Base-by-base conservation (phyloP, 2,113 vertebrate species). In the Cheirogaleus medius region DNA sequence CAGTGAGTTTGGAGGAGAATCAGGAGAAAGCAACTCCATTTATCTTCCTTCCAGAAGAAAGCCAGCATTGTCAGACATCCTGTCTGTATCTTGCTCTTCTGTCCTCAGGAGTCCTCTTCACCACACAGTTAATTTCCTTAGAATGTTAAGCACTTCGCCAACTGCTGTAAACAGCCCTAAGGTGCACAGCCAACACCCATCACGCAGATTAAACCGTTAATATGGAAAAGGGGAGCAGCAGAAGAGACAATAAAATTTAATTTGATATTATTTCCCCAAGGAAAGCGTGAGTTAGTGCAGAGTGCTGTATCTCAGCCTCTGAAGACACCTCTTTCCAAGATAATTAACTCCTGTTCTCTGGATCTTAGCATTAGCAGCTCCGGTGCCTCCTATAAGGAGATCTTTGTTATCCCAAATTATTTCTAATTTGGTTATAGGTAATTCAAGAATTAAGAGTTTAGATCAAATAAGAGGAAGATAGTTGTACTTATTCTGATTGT, bases 81-180 rank as follows among this genome's bases (percentile, higher is more conserved):
- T 12, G 1, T 42, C 52, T 42, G 1, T 58, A 15, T 66, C 86
- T 68, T 92, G 18, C 42, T 84, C 15, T 58, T 78, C 83, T 68
- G 21, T 42, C 44, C 77, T 60, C 66, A 25, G 60, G 96, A 80
- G 89, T 63, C 47, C 85, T 89, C 82, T 90, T 42, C 20, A 42
- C 82, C 66, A 96, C 81, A 60, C 27, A 90, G 86, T 37, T 77
- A 74, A 90, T 97, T 66, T 95, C 86, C 91, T 90, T 58, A 90
- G 66, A 68, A 81, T 78, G 91, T 91, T 77, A 94, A 95, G 60
- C 18, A 88, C 87, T 66, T 69, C 49, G 63, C 52, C 92, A 82
- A 27, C 58, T 82, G 77, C 82, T 63, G 6, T 94, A 89, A 98
- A 95, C 56, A 96, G 95, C 82, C 94, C 78, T 92, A 42, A 49